Conservation (phyloP, 2,797 vertebrate species). For the Enteromius trimaculatus region DNA sequence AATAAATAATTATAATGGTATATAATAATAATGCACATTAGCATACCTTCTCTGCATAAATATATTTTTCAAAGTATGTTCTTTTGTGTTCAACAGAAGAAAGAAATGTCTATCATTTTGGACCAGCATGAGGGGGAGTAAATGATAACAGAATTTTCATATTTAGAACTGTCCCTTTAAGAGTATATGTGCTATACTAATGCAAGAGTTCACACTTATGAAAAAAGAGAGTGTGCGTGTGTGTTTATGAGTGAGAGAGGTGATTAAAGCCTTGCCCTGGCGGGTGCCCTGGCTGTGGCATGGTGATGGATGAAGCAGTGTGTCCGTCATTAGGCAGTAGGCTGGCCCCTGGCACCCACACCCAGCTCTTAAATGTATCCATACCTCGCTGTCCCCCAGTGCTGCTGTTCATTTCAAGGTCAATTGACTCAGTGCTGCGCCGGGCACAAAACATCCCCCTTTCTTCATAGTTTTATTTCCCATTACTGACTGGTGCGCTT, state of each 20-base stretch:
- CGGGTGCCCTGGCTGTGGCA: slow-evolving; percentile 75
- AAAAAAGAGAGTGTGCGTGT: slow-evolving; percentile 36
- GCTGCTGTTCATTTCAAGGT: slow-evolving; percentile 82
- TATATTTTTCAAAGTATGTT: slow-evolving; percentile 5
- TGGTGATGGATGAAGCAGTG: slow-evolving; percentile 79
- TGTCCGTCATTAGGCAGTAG: slow-evolving; percentile 83
- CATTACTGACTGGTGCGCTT: slow-evolving; percentile 71
- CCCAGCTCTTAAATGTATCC: slow-evolving; percentile 79
- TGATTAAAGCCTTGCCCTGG: slow-evolving; percentile 74
- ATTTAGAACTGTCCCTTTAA: slow-evolving; percentile 36
- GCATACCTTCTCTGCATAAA: neutral
- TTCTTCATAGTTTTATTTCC: slow-evolving; percentile 73
- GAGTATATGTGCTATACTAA: neutral
- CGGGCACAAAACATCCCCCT: slow-evolving; percentile 62
- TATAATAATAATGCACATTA: too few relatives aligned
- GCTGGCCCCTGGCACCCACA: slow-evolving; percentile 79
- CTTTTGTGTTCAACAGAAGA: neutral
- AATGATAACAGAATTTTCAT: neutral
- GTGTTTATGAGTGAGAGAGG: slow-evolving; percentile 59
- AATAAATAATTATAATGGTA: too few relatives aligned
- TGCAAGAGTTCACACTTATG: neutral
- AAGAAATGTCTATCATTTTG: neutral
- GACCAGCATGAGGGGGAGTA: neutral
- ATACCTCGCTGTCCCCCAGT: slow-evolving; percentile 75
- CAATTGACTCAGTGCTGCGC: slow-evolving; percentile 75